Base-by-base conservation (phyloP, 2,113 vertebrate species). In the Buteo buteo region DNA sequence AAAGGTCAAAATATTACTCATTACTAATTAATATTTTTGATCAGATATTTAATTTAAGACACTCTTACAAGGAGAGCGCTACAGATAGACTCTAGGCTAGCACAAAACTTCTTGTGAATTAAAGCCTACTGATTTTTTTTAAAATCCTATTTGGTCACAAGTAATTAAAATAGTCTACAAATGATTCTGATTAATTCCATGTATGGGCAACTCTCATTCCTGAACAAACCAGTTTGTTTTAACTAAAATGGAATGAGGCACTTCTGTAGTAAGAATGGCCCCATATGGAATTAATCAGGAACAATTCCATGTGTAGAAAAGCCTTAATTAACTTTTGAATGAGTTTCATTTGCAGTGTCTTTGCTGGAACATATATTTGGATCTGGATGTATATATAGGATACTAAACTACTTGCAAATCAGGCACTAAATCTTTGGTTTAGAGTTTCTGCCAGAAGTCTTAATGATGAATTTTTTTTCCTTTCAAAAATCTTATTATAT, bases 251-350 rank as follows among this genome's bases (percentile, higher is more conserved):
- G 83, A 78, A 79, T 55, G 50, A 88, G 32, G 32, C 77, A 58
- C 38, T 96, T 96, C 86, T 91, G 65, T 86, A 78, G 71, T 70
- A 91, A 89, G 86, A 95, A 84, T 79, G 52, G 42, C 32, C 80
- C 77, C 86, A 82, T 79, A 64, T 71, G 89, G 81, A 95, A 93
- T 96, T 95, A 91, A 93, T 97, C 73, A 93, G 91, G 89, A 93
- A 91, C 65, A 91, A 80, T 89, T 91, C 77, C 69, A 82, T 89
- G n/a, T 84, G 52, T 79, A 95, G 80, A 94, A 88, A 91, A 89
- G 28, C 81, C 36, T 95, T 96, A 94, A 96, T 95, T 96, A 96
- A 86, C 80, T 96, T 96, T 67, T 67, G 80, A 95, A 55, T 94
- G 67, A 74, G 55, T 92, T 95, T 94, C 38, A 88, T 93, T 94